Conservation (phyloP, 2,888 invertebrate species). For the Melanostoma scalare region DNA sequence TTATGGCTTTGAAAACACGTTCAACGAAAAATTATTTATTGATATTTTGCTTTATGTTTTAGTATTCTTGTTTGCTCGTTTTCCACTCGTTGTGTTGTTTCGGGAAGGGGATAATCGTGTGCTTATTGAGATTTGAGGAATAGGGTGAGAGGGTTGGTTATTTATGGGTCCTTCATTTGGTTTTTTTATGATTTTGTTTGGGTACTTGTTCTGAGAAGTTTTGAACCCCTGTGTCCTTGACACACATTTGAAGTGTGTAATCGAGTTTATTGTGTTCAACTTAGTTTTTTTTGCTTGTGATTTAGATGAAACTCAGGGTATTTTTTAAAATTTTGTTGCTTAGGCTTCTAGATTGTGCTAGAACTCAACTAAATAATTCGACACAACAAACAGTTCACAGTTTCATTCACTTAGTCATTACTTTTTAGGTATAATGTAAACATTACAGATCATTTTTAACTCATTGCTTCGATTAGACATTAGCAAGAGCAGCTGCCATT, state of each 20-base stretch:
- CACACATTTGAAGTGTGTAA: slow-evolving; percentile 42
- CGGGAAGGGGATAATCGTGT: slow-evolving; percentile 61
- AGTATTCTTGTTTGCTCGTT: slow-evolving; percentile 49
- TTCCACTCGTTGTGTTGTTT: slow-evolving; percentile 29
- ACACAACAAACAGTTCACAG: too few relatives aligned
- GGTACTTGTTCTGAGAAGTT: slow-evolving; percentile 34
- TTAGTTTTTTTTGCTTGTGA: background rate
- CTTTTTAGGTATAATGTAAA: too few relatives aligned
- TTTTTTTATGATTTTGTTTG: slow-evolving; percentile 56
- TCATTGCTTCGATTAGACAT: too few relatives aligned
- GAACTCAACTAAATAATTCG: too few relatives aligned
- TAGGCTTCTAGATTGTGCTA: too few relatives aligned
- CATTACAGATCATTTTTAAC: too few relatives aligned
- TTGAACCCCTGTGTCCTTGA: slow-evolving; percentile 60
- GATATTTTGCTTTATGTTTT: slow-evolving; percentile 64
- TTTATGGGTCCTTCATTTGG: slow-evolving; percentile 59
- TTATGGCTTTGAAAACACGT: slow-evolving; percentile 79
- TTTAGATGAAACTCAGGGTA: background rate
- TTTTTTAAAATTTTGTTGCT: background rate
- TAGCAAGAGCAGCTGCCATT: too few relatives aligned
- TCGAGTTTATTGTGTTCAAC: too few relatives aligned
- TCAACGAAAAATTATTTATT: slow-evolving; percentile 73
- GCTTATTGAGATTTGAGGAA: slow-evolving; percentile 54
- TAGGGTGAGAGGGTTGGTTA: slow-evolving; percentile 39
- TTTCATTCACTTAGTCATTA: too few relatives aligned